Evolutionary conservation across 2,797 vertebrate genomes (phyloP), one percentile per base, ranked within the genome.

Genomic region (Poecilia picta): DNA sequence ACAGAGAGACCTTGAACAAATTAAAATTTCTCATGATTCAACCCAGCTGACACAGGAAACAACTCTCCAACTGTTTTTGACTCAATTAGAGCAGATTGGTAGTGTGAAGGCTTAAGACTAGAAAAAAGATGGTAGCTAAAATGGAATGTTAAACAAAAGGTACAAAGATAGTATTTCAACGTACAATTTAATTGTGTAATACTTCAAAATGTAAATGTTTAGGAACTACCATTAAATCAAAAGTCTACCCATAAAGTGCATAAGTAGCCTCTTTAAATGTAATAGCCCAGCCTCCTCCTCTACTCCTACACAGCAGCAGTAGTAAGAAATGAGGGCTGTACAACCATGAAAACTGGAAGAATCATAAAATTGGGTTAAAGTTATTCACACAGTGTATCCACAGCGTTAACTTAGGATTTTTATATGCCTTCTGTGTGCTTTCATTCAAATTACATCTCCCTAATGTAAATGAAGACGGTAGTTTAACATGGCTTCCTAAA

Each of bases 391-490:
- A 5, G 66, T 49, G 33, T 1, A 46, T 76, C 53, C 33, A 43
- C 18, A 53, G 75, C 28, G 33, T 45, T 51, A 62, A 16, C 73
- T 83, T 23, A 36, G 11, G 1, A 43, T 45, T 74, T 15, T 53
- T 59, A 72, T 46, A 41, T 36, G 72, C 49, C 15, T 13, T 23
- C 31, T 74, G 31, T 53, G 13, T 71, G 45, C 2, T 46, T 78
- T 36, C 59, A 25, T 53, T 53, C n/a, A 62, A 33, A 77, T 53
- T 51, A 81, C 0, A 10, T 73, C 45, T 15, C 75, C 78, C 16
- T 78, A 68, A 86, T 53, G 39, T 39, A 74, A 77, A 74, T 74
- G 33, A 81, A 33, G 43, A 76, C 55, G 68, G 57, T 68, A 73
- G 25, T 49, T 45, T n/a, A 75, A 74, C 41, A 46, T 59, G 18